Conservation (phyloP, 2,797 vertebrate genomes). For the Apodemus agrarius region DNA sequence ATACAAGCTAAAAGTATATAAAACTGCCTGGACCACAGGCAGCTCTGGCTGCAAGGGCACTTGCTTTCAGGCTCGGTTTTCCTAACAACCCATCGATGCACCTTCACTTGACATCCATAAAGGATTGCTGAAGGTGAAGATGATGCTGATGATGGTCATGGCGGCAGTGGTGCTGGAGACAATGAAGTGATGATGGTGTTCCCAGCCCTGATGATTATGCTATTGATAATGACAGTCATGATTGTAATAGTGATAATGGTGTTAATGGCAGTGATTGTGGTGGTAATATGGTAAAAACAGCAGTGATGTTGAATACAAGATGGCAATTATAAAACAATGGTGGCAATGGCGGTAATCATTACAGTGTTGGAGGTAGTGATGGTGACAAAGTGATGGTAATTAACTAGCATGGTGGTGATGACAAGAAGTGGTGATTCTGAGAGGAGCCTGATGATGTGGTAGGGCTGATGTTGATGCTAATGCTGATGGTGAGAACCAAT, state of each 20-base stretch:
- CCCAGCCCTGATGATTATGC: background rate
- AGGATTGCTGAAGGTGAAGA: background rate
- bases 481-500: background rate
- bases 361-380: fast-evolving
- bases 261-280: too few species aligned
- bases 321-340: background rate
- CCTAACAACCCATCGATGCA: too few species aligned
- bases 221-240: background rate
- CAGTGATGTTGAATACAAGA: background rate
- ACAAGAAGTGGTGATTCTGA: background rate
- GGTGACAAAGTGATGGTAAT: background rate
- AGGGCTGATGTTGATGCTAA: background rate
- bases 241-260: too few species aligned
- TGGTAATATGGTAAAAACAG: background rate
- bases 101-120: background rate
- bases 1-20: background rate
- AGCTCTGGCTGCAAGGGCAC: background rate
- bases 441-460: background rate
- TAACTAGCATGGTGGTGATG: too few species aligned
- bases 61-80: background rate
- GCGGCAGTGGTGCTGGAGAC: background rate
- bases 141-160: background rate
- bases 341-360: background rate
- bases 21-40: background rate
- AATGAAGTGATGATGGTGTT: too few species aligned